Percentiles rank a stretch among this genome's conserved stretches.
Conservation (phyloP, 2,797 vertebrate species). For the Trichosurus vulpecula region DNA sequence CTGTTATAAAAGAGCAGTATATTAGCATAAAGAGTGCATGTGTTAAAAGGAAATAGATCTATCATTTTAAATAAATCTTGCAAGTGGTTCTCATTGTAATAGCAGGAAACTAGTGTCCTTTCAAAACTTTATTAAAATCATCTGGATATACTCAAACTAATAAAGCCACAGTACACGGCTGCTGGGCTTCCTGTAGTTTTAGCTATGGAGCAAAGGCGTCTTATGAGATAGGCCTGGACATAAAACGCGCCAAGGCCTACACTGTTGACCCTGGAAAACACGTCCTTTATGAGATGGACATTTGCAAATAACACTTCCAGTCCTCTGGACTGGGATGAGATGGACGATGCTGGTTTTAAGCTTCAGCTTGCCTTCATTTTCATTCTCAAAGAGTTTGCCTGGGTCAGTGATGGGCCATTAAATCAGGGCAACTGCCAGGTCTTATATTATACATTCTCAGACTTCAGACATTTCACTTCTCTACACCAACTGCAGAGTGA, state of each 20-base stretch:
- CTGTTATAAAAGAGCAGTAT: slow-evolving; percentile 62
- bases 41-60: slow-evolving; percentile 81
- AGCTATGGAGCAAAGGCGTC: slow-evolving; percentile 68
- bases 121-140: slow-evolving; percentile 85
- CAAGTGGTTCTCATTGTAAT: slow-evolving; percentile 82
- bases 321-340: neutral
- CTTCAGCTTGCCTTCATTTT: neutral
- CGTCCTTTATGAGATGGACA: neutral
- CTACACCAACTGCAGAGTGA: neutral
- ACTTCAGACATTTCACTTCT: slow-evolving; percentile 19
- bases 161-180: slow-evolving; percentile 77
- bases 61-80: slow-evolving; percentile 82
- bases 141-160: slow-evolving; percentile 83
- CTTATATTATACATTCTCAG: neutral
- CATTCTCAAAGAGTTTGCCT: neutral
- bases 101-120: slow-evolving; percentile 79
- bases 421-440: neutral
- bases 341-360: neutral
- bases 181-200: slow-evolving; percentile 81
- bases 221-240: slow-evolving; percentile 70
- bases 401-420: neutral
- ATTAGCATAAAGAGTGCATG: slow-evolving; percentile 76
- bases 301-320: neutral
- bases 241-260: slow-evolving; percentile 46
- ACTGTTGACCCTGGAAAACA: slow-evolving; percentile 31